Conservation (phyloP, 1,140 invertebrate species). For the Drosophila pandora region DNA sequence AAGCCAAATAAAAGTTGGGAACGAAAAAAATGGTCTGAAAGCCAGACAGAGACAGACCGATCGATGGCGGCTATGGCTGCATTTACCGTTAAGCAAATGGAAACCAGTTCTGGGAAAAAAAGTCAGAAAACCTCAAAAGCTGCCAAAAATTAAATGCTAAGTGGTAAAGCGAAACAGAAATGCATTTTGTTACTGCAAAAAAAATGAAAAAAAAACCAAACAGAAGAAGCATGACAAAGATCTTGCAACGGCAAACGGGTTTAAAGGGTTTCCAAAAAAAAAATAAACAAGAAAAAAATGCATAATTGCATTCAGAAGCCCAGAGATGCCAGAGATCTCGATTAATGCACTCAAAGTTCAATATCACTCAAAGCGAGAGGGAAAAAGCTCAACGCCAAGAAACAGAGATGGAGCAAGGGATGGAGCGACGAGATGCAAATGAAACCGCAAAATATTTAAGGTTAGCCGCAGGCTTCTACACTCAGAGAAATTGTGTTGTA, state of each 20-base stretch:
- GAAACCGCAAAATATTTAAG: conserved; percentile 51
- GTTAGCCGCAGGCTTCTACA: conserved; percentile 20
- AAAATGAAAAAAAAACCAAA: not conserved
- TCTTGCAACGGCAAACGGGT: conserved; percentile 41
- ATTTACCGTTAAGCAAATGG: conserved; percentile 25
- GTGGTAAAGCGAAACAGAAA: conserved; percentile 39
- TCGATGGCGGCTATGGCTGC: conserved; percentile 38
- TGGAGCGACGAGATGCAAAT: conserved; percentile 48
- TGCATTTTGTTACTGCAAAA: conserved; percentile 25
- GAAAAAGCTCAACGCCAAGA: not conserved
- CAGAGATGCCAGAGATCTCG: conserved; percentile 3
- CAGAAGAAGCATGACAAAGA: conserved; percentile 20
- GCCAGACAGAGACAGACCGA: conserved; percentile 23
- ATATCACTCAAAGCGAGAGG: conserved; percentile 6
- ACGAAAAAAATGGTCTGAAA: conserved; percentile 21
- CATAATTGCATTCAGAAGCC: conserved; percentile 34
- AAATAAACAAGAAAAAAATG: not conserved
- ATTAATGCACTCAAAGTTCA: conserved; percentile 14
- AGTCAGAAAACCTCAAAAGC: conserved; percentile 13
- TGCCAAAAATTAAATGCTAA: conserved; percentile 56
- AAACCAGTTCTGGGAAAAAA: conserved; percentile 59
- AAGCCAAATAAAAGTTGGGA: conserved; percentile 70
- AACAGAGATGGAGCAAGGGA: not conserved
- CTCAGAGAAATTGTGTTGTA: not conserved
- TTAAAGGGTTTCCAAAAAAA: conserved; percentile 26